phyloP scores from a whole-genome alignment of 2,888 invertebrate species.

The Scaptomyza flava region DNA sequence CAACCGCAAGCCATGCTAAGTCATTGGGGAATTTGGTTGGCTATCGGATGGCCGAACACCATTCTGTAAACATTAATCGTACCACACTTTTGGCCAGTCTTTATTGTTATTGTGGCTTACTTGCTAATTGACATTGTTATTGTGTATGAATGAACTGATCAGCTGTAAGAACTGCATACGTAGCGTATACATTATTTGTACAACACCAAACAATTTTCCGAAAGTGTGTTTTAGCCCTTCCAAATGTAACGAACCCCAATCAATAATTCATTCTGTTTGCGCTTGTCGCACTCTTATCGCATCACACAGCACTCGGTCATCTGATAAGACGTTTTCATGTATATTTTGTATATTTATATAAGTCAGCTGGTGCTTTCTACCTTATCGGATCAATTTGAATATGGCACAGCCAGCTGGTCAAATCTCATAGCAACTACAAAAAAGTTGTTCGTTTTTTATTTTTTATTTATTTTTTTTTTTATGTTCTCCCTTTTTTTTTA shows the following conservation, averaged over 20 bases:
- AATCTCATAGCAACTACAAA: conserved; percentile 5
- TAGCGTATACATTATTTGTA: background rate
- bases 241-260: conserved; percentile 3
- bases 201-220: background rate
- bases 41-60: conserved; percentile 75
- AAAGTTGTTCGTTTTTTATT: background rate
- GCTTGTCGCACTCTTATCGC: conserved; percentile 29
- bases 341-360: background rate
- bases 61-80: conserved; percentile 69
- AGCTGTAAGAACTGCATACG: background rate
- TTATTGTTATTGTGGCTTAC: background rate
- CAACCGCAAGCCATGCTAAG: conserved; percentile 62
- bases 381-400: conserved; percentile 21
- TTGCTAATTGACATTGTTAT: conserved; percentile 2
- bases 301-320: conserved; percentile 8
- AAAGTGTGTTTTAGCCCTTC: conserved; percentile 1
- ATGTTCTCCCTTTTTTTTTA: conserved; percentile 10
- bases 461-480: background rate
- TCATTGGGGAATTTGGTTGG: conserved; percentile 61
- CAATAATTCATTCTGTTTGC: conserved; percentile 41
- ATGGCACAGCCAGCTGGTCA: conserved; percentile 1
- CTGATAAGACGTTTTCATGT: conserved; percentile 12
- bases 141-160: background rate
- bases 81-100: conserved; percentile 1
- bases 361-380: background rate